Base-by-base conservation (phyloP, 2,888 invertebrate genomes). In the Acrobasis repandana region DNA sequence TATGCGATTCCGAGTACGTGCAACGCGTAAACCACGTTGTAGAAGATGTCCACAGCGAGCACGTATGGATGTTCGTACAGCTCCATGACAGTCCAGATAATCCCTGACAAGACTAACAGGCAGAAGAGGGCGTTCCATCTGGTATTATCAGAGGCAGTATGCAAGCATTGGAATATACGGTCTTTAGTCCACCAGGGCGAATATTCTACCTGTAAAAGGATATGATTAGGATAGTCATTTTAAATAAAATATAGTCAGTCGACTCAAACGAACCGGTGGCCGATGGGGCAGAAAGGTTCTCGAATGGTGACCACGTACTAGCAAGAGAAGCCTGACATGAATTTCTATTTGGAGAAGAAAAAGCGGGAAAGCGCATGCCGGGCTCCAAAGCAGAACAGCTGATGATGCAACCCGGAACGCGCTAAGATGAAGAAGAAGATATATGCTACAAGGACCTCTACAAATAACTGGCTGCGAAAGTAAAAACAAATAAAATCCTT, bases 81-180 rank as follows among this genome's bases (percentile, higher is more conserved):
- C 11, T 69, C 67, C 2, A 74, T 58, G 1, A 76, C 69, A 0
- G 70, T 70, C 67, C 72, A 69, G 1, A 80, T 62, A 9, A 84
- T 70, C 11, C 43, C 77, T 2, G 74, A 9, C 2, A 85, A 65
- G 0, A 75, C 77, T 2, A 70, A 20, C 8, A 65, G 15, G 63
- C 86, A 84, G 20, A 88, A 75, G 56, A 76, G 71, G 48, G 73
- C 68, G 68, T 86, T 88, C 86, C 88, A 88, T 0, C 67, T 2
- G 0, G 77, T 70, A 47, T 82, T 72, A 6, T 85, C 83, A 0
- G 80, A 79, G 1, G 86, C 71, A 5, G 67, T 64, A 36, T 71
- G 75, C 59, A 83, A 70, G 63, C 70, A 75, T 9, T 68, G 65
- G 9, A 71, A 18, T 1, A 80, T 15, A 14, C 74, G 70, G 0